phyloP scores from a whole-genome alignment of 2,113 vertebrate genomes.

The Siniperca knerii region DNA sequence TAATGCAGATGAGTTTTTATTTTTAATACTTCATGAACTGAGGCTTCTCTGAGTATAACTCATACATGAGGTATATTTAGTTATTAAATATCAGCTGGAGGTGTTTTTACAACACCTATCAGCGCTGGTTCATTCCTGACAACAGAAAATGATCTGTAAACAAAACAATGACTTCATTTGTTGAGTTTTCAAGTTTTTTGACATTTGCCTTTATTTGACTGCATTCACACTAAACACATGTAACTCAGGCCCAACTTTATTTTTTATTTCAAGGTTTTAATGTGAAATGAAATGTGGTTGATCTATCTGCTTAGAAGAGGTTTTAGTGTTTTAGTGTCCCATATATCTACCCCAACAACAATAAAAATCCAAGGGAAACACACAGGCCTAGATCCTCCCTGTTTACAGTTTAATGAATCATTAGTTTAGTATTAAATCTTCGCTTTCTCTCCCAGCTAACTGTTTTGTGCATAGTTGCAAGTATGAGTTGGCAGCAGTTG shows the following conservation, averaged over 20 bases:
- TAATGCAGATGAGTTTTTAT: too few relatives aligned
- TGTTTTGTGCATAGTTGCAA: neutral
- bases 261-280: neutral
- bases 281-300: neutral
- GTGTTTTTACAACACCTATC: neutral
- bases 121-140: neutral
- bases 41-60: neutral
- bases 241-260: neutral
- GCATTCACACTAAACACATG: neutral
- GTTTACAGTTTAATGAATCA: too few relatives aligned
- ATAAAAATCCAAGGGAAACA: neutral
- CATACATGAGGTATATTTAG: too few relatives aligned
- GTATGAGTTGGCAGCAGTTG: neutral
- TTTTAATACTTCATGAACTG: too few relatives aligned
- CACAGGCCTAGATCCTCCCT: neutral
- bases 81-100: neutral
- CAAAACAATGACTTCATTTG: neutral
- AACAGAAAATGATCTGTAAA: neutral
- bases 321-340: neutral
- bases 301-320: neutral
- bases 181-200: neutral
- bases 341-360: neutral
- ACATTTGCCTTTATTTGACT: neutral
- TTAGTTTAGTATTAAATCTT: too few relatives aligned
- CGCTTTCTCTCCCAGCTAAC: neutral